Evolutionary conservation across 1,140 invertebrate genomes (phyloP), one percentile per base, ranked within the genome.

Genomic region (Nylanderia fulva): DNA sequence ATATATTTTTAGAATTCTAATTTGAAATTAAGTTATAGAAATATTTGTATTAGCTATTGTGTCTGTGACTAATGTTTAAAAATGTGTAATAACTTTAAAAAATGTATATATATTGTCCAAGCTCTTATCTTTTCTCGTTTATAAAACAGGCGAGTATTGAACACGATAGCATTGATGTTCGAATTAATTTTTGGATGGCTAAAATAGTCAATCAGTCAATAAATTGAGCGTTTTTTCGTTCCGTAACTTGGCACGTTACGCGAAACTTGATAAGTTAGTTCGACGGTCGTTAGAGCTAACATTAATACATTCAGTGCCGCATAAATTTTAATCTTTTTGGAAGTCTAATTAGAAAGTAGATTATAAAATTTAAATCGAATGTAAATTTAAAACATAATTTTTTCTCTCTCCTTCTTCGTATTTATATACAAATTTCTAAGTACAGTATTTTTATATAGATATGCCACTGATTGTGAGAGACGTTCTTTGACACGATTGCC

Each of bases 351-450:
- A 60, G n/a, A 27, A 15, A 74, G 1, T 63, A 63, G 0, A 27
- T 54, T n/a, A 21, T 68, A 52, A 54, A 58, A 69, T 42, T 13
- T 29, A 69, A 54, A 13, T 69, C 5, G 39, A 80, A 77, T 36
- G 3, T 39, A 72, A 72, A 45, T 45, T 8, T 45, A 42, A n/a
- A 52, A 52, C 27, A 29, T n/a, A 33, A 33, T 33, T 3, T 33
- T 3, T 33, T 15, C n/a, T 15, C 48, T 52, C 58, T 72, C 54
- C 24, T 60, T 74, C n/a, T 74, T 24, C 36, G 24, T 24, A 61
- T 15, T 42, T 54, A 74, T 39, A 42, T 11, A 9, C 15, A 61
- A 42, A 61, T 75, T 42, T 42, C 0, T 60, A 75, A 27, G 4
- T 61, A 61, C 5, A 24, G 9, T 27, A 0, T n/a, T 24, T 74